Evolutionary conservation across 2,888 invertebrate genomes (phyloP), one percentile per base, ranked within the genome.

Genomic region (Conomelus anceps): DNA sequence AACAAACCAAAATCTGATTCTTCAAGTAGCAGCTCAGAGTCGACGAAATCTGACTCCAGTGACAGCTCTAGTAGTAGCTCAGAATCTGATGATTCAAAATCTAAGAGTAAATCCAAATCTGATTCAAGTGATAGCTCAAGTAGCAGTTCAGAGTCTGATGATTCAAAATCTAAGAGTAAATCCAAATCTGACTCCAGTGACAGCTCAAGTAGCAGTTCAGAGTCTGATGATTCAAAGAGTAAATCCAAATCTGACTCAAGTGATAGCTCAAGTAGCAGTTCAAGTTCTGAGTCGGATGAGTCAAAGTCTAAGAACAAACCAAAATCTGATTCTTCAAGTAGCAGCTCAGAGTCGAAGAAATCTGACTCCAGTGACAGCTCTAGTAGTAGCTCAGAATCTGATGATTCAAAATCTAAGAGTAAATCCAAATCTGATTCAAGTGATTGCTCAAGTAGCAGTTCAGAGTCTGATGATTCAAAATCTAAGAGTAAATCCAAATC

Each of bases 251-350:
- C n/a, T n/a, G n/a, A n/a, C 20, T 22, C 24, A 26, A 29, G 29
- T n/a, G n/a, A n/a, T 7, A 63, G 63, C 63, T 26, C 26, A 4
- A 26, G 26, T 26, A 26, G 26, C 26, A n/a, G n/a, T n/a, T 20
- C 41, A 41, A 63, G 63, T n/a, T 63, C 63, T n/a, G 63, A 63
- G n/a, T 63, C 63, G 20, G 63, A 63, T 63, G 63, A 63, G 3
- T 63, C 63, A n/a, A 63, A 63, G n/a, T 63, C 63, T 13, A 63
- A 63, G n/a, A 20, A n/a, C 1, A 63, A 63, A n/a, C n/a, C 63
- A 22, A 87, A 89, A 24, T 24, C 34, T 22, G 88, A 88, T 26
- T 87, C 34, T 22, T 41, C 22, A 88, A 89, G 84, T 63, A n/a
- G n/a, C n/a, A 63, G 63, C 7, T 63, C 63, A 63, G n/a, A 85